A percentile compares a stretch with the other conserved stretches of the same genome.
These are phyloP conservation scores for Sylvia borin DNA, from an alignment of 2,797 vertebrate species.

Conservation along the genomic window DNA sequence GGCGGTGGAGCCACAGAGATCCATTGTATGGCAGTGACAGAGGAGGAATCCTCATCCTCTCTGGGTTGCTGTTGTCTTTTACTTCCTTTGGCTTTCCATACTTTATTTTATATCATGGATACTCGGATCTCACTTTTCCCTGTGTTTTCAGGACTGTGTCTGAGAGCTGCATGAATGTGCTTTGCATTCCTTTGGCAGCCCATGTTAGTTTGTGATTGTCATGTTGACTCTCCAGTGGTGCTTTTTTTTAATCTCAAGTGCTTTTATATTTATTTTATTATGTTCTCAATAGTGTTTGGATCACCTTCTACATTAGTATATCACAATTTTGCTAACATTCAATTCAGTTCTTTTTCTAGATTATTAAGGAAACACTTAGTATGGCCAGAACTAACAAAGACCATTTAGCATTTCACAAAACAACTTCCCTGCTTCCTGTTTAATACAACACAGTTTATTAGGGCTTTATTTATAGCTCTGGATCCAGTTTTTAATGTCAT, in stretches of 20 bases:
- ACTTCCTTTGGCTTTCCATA: neutral
- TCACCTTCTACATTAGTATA: neutral
- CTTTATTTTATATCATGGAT: neutral
- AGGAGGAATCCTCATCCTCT: neutral
- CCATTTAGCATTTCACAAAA: neutral
- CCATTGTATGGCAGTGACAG: neutral
- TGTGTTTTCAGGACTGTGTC: neutral
- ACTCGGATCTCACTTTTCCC: fast-evolving
- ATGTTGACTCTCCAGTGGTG: neutral
- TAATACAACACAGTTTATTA: neutral
- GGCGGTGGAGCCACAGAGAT: neutral
- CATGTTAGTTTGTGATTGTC: neutral
- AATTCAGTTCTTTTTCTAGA: neutral
- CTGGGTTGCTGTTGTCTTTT: neutral
- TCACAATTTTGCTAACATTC: neutral
- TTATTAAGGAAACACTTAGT: conserved; percentile 8
- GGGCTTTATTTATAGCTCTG: neutral
- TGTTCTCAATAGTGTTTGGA: neutral
- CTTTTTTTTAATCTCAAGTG: neutral
- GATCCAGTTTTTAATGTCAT: neutral
- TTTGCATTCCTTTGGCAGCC: neutral
- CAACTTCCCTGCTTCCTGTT: neutral
- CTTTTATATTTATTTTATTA: neutral
- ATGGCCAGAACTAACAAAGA: neutral
- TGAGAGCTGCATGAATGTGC: neutral